Conservation (phyloP, 1,140 invertebrate genomes). For the Drosophila orena region DNA sequence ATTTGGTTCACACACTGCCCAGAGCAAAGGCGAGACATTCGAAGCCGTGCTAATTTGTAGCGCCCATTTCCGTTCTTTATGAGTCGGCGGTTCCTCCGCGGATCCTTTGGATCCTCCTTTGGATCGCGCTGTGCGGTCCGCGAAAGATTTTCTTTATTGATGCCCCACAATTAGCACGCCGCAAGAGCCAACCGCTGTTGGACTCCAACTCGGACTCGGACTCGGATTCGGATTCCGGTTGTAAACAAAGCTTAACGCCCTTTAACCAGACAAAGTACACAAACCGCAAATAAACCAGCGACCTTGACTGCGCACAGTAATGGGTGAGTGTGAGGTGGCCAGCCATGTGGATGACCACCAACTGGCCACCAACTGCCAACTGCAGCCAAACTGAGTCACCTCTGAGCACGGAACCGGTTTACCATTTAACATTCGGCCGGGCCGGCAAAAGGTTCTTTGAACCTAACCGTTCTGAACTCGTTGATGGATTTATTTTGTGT, state of each 20-base stretch:
- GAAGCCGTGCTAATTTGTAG: slow-evolving; percentile 69
- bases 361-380: slow-evolving; percentile 35
- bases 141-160: slow-evolving; percentile 55
- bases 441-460: slow-evolving; percentile 64
- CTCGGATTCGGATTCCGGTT: slow-evolving; percentile 9
- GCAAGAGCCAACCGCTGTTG: slow-evolving; percentile 28
- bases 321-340: neutral
- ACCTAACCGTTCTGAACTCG: slow-evolving; percentile 44
- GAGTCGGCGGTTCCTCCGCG: slow-evolving; percentile 18
- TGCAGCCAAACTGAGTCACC: slow-evolving; percentile 47
- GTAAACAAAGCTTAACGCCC: slow-evolving; percentile 70
- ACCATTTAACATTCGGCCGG: slow-evolving; percentile 44
- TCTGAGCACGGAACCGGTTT: slow-evolving; percentile 20
- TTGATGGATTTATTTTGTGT: slow-evolving; percentile 74
- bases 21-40: slow-evolving; percentile 17
- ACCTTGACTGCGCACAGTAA: slow-evolving; percentile 58
- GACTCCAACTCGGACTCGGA: no score
- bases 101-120: slow-evolving; percentile 40
- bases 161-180: slow-evolving; percentile 70
- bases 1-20: slow-evolving; percentile 55
- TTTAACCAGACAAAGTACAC: slow-evolving; percentile 51
- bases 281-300: slow-evolving; percentile 68
- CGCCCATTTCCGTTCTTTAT: slow-evolving; percentile 76
- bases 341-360: slow-evolving; percentile 11
- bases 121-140: slow-evolving; percentile 54